These are phyloP conservation scores for Sebastes matsubarae DNA, from an alignment of 2,797 vertebrate species.

Conservation along the genomic window DNA sequence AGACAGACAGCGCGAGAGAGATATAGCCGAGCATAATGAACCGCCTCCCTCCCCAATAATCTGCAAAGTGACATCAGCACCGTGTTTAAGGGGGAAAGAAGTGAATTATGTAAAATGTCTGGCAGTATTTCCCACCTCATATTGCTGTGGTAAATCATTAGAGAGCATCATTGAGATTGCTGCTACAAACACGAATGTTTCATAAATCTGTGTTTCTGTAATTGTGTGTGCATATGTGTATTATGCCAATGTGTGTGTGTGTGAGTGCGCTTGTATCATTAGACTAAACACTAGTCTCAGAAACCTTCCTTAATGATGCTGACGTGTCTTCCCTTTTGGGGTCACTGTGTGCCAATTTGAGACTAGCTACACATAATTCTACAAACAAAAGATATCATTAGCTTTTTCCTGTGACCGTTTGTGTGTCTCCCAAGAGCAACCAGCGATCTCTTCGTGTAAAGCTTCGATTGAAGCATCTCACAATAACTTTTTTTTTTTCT, in stretches of 20 bases:
- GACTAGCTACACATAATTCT: constrained; percentile 24
- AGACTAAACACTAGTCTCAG: constrained; percentile 9
- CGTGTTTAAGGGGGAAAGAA: constrained; percentile 71
- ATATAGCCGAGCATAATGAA: constrained; percentile 70
- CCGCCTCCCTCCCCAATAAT: constrained; percentile 73
- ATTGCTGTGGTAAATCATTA: constrained; percentile 82
- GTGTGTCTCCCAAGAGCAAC: constrained; percentile 3
- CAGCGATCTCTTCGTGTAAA: constrained; percentile 1
- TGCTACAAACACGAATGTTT: constrained; percentile 58
- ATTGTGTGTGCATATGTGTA: constrained; percentile 21
- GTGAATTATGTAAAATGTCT: constrained; percentile 81
- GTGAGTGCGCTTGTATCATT: constrained; percentile 38
- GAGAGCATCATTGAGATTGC: constrained; percentile 71
- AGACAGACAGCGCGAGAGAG: constrained; percentile 58
- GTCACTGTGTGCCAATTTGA: constrained; percentile 41
- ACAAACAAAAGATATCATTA: constrained; percentile 27
- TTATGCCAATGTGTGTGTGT: constrained; percentile 17
- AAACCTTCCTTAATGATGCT: constrained; percentile 42
- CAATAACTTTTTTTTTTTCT: not conserved
- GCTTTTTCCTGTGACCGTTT: constrained; percentile 28
- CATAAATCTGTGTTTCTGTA: constrained; percentile 73
- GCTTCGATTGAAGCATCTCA: constrained; percentile 18
- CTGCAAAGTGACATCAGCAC: constrained; percentile 74
- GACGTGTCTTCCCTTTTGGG: constrained; percentile 38
- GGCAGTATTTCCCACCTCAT: constrained; percentile 74